A percentile compares a stretch with the other conserved stretches of the same genome.
phyloP scores from a whole-genome alignment of 2,113 vertebrate genomes.

The Rhodinocichla rosea region DNA sequence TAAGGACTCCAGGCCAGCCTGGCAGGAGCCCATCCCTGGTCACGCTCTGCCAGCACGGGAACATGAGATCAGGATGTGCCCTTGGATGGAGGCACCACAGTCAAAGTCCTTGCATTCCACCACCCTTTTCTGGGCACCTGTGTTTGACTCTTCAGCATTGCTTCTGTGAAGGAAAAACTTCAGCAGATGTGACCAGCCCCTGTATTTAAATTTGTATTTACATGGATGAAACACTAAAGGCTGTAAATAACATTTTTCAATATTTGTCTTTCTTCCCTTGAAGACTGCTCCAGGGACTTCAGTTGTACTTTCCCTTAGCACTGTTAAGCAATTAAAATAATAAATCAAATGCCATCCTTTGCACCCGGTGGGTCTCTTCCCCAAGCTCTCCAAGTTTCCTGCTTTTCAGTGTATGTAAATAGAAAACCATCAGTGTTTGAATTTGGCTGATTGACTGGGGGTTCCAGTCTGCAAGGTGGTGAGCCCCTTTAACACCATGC shows the following conservation, averaged over 20 bases:
- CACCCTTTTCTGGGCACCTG: neutral
- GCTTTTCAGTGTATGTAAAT: neutral
- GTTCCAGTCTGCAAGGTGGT: neutral
- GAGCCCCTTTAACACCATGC: neutral
- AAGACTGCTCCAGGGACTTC: neutral
- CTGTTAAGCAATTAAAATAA: conserved; percentile 22
- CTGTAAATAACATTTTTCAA: neutral
- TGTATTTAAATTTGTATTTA: neutral
- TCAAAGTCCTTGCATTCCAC: neutral
- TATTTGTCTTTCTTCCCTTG: conserved; percentile 19
- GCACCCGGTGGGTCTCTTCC: neutral
- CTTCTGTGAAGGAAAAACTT: neutral
- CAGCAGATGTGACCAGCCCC: neutral
- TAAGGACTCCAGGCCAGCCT: neutral
- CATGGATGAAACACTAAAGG: neutral
- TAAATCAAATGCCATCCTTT: neutral
- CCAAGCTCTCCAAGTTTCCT: neutral
- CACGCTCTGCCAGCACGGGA: neutral
- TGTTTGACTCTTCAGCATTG: neutral
- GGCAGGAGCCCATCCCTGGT: neutral
- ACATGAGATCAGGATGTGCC: neutral
- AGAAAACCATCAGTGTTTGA: neutral
- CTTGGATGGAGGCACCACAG: neutral
- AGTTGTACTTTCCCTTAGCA: neutral
- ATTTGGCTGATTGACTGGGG: neutral